phyloP scores from a whole-genome alignment of 2,113 vertebrate genomes.

The Rhipidura dahli region DNA sequence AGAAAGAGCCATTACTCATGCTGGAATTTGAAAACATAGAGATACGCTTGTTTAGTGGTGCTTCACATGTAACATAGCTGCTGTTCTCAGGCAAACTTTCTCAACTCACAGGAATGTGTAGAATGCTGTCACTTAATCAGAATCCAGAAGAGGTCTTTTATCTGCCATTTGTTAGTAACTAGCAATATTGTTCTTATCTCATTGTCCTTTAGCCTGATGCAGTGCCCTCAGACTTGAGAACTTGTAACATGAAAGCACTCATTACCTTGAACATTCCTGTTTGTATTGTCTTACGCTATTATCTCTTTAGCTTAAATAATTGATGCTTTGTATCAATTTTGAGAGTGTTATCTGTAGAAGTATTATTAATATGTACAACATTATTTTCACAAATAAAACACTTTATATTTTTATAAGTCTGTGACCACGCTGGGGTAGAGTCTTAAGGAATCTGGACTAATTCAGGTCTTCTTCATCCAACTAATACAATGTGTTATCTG shows the following conservation, averaged over 20 bases:
- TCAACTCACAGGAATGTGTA: constrained; percentile 90
- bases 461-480: not conserved
- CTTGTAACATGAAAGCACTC: constrained; percentile 62
- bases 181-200: constrained; percentile 74
- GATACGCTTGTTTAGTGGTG: constrained; percentile 66
- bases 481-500: not conserved
- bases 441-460: not conserved
- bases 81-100: constrained; percentile 73
- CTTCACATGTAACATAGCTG: constrained; percentile 63
- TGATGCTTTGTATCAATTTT: constrained; percentile 1
- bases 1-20: constrained; percentile 12
- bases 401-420: not conserved
- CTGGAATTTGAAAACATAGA: constrained; percentile 69
- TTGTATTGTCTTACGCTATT: constrained; percentile 25
- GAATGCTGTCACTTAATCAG: constrained; percentile 94
- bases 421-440: not conserved
- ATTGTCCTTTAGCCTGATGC: constrained; percentile 69
- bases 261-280: constrained; percentile 65
- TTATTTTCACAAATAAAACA: not conserved
- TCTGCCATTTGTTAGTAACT: constrained; percentile 79
- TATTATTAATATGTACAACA: not conserved
- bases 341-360: not conserved
- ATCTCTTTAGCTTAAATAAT: constrained; percentile 31
- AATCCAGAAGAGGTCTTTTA: constrained; percentile 82
- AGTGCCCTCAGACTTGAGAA: constrained; percentile 63